Percentiles rank a stretch among this genome's conserved stretches.
Evolutionary conservation across 2,113 vertebrate species (phyloP).

Genomic region (Ptilonorhynchus violaceus): DNA sequence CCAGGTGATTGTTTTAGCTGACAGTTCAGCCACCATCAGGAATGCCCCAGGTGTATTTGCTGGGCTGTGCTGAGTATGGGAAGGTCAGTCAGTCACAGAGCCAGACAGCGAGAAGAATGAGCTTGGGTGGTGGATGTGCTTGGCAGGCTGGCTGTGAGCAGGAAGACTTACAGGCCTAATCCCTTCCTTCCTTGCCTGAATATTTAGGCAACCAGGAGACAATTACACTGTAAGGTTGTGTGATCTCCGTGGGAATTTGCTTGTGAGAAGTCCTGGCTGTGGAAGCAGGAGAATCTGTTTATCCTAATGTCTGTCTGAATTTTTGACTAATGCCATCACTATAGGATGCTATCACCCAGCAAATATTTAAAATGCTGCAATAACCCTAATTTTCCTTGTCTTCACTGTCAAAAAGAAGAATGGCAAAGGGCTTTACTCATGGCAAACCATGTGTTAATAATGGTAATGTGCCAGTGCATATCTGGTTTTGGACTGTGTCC

Average conservation of each 20-base stretch:
- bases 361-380: background rate
- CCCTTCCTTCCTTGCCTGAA: background rate
- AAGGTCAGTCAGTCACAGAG: background rate
- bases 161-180: background rate
- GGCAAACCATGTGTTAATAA: background rate
- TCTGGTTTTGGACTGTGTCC: constrained; percentile 1
- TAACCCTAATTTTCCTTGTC: background rate
- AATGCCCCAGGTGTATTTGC: background rate
- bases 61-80: background rate
- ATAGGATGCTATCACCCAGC: background rate
- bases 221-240: background rate
- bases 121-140: background rate
- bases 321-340: background rate
- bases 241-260: background rate
- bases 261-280: background rate
- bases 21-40: background rate
- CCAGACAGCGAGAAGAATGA: background rate
- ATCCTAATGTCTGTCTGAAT: background rate
- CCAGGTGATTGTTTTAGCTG: background rate
- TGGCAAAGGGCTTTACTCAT: background rate
- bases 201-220: background rate
- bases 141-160: background rate
- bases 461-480: background rate
- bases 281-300: background rate
- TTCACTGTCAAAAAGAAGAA: background rate